Evolutionary conservation across 2,888 invertebrate genomes (phyloP), one percentile per base, ranked within the genome.

Genomic region (Andricus quercusramuli): DNA sequence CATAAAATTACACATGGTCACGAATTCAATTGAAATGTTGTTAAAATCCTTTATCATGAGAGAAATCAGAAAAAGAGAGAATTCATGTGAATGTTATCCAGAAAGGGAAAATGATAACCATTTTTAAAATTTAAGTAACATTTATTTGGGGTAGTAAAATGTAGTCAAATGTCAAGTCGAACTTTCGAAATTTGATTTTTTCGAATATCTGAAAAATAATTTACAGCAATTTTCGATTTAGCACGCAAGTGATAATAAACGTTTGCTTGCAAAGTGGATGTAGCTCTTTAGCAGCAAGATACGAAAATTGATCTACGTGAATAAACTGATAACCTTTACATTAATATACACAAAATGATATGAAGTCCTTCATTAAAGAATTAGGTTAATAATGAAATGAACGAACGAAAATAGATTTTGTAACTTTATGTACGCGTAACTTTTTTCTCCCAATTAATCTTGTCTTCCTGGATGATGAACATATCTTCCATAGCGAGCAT

Each of bases 261-360:
- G 11, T 44, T 51, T 29, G 29, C 51, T 70, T 70, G 44, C 29
- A 20, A 51, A 47, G 51, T 51, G 51, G 47, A 70, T 70, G 47
- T 51, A 29, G 13, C 70, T 70, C 70, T 70, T 70, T 70, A 70
- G 70, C 51, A 70, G 47, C 47, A 51, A 70, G 70, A 70, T 70
- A 70, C 51, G 51, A 70, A 70, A 70, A 68, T 44, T 68, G 59
- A 20, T 47, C 29, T 70, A 70, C 47, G 70, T 20, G 20, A 29
- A 70, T n/a, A 70, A 70, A 70, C 51, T 70, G 70, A 70, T 70
- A 70, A 70, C 70, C 70, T 56, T 56, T 74, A 51, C 56, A 56
- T 32, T 32, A 11, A 62, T 56, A 9, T 29, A 25, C 47, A 29
- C 9, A 51, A 74, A 51, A 74, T 32, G 51, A 29, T 29, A 51